Percentiles rank a stretch among this genome's conserved stretches.
phyloP scores from a whole-genome alignment of 92 coral and sea anemone species.

The Montipora capitata region DNA sequence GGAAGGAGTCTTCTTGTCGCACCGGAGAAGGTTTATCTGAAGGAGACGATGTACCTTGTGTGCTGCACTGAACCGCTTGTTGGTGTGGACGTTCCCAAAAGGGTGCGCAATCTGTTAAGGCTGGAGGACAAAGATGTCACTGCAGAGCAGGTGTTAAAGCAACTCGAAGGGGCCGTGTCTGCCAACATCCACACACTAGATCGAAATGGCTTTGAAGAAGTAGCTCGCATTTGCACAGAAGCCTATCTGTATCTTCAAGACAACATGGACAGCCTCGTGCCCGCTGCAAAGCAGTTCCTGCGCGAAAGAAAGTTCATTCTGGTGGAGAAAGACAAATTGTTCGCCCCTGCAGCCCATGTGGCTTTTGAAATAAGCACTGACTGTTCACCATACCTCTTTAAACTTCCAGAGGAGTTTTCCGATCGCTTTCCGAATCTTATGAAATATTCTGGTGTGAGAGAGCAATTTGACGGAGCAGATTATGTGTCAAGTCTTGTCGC shows the following conservation, averaged over 20 bases:
- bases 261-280: background rate
- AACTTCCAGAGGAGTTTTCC: conserved; percentile 57
- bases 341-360: conserved; percentile 55
- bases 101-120: conserved; percentile 39
- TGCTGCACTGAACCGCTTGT: conserved; percentile 69
- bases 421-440: conserved; percentile 47
- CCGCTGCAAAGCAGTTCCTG: background rate
- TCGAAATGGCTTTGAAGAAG: conserved; percentile 3
- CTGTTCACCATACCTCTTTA: conserved; percentile 72
- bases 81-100: conserved; percentile 38
- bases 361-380: conserved; percentile 55
- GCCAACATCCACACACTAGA: background rate
- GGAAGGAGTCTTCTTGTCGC: conserved; percentile 39
- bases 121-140: conserved; percentile 32
- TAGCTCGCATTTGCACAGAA: conserved; percentile 46
- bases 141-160: conserved; percentile 42
- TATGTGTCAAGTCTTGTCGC: conserved; percentile 48
- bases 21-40: conserved; percentile 55
- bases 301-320: conserved; percentile 43
- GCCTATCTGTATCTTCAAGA: conserved; percentile 65
- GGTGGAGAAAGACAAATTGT: conserved; percentile 40
- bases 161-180: conserved; percentile 60
- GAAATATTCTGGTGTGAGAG: conserved; percentile 61
- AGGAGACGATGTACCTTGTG: conserved; percentile 60
- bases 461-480: conserved; percentile 69